Base-by-base conservation (phyloP, 2,888 invertebrate species). In the Drosophila macrothrix region DNA sequence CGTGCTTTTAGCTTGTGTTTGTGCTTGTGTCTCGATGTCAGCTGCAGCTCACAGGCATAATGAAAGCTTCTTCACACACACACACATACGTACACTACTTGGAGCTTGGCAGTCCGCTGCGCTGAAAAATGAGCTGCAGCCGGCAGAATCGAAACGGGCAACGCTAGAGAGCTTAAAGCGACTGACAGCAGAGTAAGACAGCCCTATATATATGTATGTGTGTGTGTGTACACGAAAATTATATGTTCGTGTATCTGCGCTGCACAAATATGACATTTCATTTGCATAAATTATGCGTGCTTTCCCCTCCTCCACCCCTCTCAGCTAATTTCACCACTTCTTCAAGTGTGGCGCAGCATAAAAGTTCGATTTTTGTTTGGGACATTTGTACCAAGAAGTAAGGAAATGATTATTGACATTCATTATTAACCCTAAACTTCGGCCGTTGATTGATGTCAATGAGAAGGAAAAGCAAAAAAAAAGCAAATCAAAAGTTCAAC, bases 201-300 rank as follows among this genome's bases (percentile, higher is more conserved):
- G 28, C 9, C 56, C 9, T 9, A 3, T 55, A 6, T 25, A 16
- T 19, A 19, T 37, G 10, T 35, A 6, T n/a, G 31, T 29, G 12
- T 52, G 19, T 9, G 28, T 29, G 50, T 46, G 49, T 33, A 31
- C 16, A 37, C 22, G 46, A 16, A 46, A 46, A 46, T 16, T 46
- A 52, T 67, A 41, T 64, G 52, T 52, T 52, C n/a, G 41, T 67
- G 43, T 67, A 41, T 67, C 65, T 80, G 80, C 55, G 58, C 64
- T 77, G 68, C 73, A 77, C 61, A 78, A 83, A 78, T 78, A 71
- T 74, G 75, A 79, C 79, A 84, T 83, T 79, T 81, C 74, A 83
- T 83, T 83, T 83, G 71, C 84, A 83, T 84, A 83, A 83, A 83
- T 83, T 83, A 83, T 72, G 61, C 64, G 43, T 64, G n/a, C 19